A percentile compares a stretch with the other conserved stretches of the same genome.
These are phyloP conservation scores for Scaptodrosophila lebanonensis DNA, from an alignment of 1,140 invertebrate genomes.

Conservation along the genomic window DNA sequence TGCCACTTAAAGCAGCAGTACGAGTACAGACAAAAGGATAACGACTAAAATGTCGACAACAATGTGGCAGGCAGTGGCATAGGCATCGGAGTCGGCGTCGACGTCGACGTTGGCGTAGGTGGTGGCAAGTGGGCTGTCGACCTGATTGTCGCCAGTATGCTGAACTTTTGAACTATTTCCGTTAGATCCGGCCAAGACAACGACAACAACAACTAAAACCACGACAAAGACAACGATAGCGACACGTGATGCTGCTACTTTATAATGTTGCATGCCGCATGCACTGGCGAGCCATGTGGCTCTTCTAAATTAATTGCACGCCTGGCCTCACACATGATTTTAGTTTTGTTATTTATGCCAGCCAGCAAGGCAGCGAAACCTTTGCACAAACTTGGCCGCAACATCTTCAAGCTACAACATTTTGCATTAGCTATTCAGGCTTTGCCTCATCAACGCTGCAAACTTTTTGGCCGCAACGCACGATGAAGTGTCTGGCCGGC, in stretches of 20 bases:
- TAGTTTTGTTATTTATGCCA: slow-evolving; percentile 24
- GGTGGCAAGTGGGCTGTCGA: slow-evolving; percentile 31
- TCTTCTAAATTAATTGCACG: slow-evolving; percentile 54
- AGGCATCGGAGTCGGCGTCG: too few relatives aligned
- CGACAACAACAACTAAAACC: slow-evolving; percentile 18
- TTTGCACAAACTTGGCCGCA: not conserved
- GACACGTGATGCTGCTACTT: not conserved
- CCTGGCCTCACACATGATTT: slow-evolving; percentile 25
- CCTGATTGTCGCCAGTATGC: slow-evolving; percentile 42
- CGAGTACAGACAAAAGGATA: slow-evolving; percentile 46
- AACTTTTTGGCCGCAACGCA: slow-evolving; percentile 25
- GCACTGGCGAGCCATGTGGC: not conserved
- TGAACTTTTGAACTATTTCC: slow-evolving; percentile 70
- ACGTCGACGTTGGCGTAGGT: too few relatives aligned
- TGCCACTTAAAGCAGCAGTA: slow-evolving; percentile 40
- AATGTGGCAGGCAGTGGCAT: slow-evolving; percentile 41
- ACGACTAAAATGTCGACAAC: slow-evolving; percentile 65
- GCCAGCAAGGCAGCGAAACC: not conserved
- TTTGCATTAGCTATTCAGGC: slow-evolving; percentile 14
- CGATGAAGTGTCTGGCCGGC: slow-evolving; percentile 23
- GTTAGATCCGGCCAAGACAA: slow-evolving; percentile 26
- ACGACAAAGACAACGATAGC: slow-evolving; percentile 8
- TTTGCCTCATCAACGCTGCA: slow-evolving; percentile 22
- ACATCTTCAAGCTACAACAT: too few relatives aligned
- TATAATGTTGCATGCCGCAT: not conserved